Percentiles rank a stretch among this genome's conserved stretches.
Conservation (phyloP, 2,797 vertebrate genomes). For the Pipistrellus pygmaeus region DNA sequence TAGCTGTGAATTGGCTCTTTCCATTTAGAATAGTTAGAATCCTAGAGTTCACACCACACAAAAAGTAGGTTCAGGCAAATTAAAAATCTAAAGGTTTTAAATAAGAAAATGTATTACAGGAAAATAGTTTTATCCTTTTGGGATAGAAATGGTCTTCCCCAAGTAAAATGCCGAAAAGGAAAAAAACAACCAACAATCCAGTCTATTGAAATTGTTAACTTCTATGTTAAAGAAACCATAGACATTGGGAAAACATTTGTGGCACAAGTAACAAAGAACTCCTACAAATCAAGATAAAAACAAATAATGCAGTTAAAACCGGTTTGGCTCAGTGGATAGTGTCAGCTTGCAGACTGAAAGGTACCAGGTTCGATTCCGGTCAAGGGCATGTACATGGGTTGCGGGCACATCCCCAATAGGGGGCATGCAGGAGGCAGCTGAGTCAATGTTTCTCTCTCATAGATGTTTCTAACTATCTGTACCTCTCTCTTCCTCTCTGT, state of each 20-base stretch:
- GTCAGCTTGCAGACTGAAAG: no score
- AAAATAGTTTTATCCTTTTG: neutral
- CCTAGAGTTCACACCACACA: neutral
- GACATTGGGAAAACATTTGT: neutral
- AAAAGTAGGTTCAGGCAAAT: constrained; percentile 4
- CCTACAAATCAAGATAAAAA: constrained; percentile 25
- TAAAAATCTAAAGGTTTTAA: neutral
- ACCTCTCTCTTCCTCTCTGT: no score
- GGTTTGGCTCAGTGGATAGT: no score
- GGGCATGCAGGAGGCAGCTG: no score
- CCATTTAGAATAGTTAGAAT: neutral
- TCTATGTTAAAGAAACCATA: neutral
- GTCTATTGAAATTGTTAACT: neutral
- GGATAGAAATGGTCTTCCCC: neutral
- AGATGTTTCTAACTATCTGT: no score
- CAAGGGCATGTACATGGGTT: no score
- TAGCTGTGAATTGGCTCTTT: neutral
- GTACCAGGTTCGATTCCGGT: no score
- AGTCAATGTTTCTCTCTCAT: no score
- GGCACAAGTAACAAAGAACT: neutral
- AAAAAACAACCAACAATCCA: neutral
- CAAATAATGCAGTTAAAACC: neutral
- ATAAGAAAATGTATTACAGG: neutral
- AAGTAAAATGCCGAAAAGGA: constrained; percentile 58
- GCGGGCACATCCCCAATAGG: no score